Conservation (phyloP, 2,113 vertebrate genomes). For the Cyrtonyx montezumae region DNA sequence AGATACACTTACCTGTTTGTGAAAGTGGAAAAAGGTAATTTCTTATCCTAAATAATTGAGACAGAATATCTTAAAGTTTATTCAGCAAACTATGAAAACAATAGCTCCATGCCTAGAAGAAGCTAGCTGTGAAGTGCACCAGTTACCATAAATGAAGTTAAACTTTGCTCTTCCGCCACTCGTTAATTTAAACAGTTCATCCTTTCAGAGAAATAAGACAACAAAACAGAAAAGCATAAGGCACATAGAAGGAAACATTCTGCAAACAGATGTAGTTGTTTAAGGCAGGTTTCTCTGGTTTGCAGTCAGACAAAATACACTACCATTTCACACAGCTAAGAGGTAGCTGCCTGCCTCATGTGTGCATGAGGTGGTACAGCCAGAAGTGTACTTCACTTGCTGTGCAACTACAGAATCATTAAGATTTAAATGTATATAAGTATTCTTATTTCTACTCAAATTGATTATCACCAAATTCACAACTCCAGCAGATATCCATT, state of each 20-base stretch:
- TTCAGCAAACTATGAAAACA: not conserved
- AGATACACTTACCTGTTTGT: not conserved
- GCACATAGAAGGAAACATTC: not conserved
- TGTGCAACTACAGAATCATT: slow-evolving; percentile 31
- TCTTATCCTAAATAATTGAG: not conserved
- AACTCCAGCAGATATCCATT: slow-evolving; percentile 63
- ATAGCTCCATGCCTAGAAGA: not conserved
- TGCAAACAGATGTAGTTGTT: not conserved
- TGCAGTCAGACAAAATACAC: not conserved
- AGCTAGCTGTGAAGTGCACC: not conserved
- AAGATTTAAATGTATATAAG: not conserved
- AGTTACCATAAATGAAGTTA: not conserved
- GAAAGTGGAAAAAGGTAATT: not conserved
- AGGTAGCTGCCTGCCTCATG: not conserved
- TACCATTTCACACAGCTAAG: not conserved
- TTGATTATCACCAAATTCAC: slow-evolving; percentile 58
- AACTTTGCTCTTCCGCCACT: not conserved
- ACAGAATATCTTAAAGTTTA: not conserved
- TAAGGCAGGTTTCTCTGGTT: not conserved
- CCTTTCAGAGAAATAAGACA: not conserved
- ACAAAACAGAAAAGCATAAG: not conserved
- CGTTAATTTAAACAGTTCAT: not conserved
- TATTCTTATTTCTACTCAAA: slow-evolving; percentile 53
- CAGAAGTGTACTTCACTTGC: not conserved
- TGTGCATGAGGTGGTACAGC: not conserved